Conservation (phyloP, 2,888 invertebrate genomes). For the Diarsia rubi region DNA sequence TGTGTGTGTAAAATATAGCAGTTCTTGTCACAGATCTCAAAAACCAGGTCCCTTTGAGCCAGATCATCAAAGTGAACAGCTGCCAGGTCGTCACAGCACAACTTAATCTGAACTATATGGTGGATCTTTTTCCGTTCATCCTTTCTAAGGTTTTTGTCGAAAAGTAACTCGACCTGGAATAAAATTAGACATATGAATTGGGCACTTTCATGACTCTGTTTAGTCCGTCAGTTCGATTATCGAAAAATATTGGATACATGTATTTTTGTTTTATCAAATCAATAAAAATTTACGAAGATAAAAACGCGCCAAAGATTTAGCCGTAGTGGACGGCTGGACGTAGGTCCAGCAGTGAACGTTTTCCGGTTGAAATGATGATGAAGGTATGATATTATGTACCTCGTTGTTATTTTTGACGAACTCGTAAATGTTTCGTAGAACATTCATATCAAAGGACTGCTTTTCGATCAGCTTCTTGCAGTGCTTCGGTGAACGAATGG, state of each 20-base stretch:
- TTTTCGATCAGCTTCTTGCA: slow-evolving; percentile 29
- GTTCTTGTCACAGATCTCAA: slow-evolving; percentile 71
- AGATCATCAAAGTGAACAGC: slow-evolving; percentile 49
- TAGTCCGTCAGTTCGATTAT: too few relatives aligned
- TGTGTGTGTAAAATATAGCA: slow-evolving; percentile 72
- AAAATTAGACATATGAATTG: neutral
- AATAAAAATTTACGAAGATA: too few relatives aligned
- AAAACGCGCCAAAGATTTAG: too few relatives aligned
- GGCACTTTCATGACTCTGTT: too few relatives aligned
- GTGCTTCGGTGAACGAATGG: slow-evolving; percentile 1
- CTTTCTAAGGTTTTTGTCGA: slow-evolving; percentile 69
- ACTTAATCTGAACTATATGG: slow-evolving; percentile 64
- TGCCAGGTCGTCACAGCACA: slow-evolving; percentile 50
- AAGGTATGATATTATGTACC: too few relatives aligned
- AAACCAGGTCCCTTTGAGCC: slow-evolving; percentile 64
- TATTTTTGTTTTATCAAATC: too few relatives aligned
- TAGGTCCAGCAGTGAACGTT: too few relatives aligned
- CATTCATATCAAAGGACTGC: slow-evolving; percentile 70
- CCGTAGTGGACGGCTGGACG: too few relatives aligned
- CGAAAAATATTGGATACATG: too few relatives aligned
- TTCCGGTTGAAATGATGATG: too few relatives aligned
- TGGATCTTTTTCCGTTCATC: slow-evolving; percentile 72
- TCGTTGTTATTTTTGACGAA: slow-evolving; percentile 76
- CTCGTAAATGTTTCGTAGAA: slow-evolving; percentile 71
- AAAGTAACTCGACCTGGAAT: slow-evolving; percentile 68